These are phyloP conservation scores for Ochropleura plecta DNA, from an alignment of 2,888 invertebrate species.

Conservation along the genomic window DNA sequence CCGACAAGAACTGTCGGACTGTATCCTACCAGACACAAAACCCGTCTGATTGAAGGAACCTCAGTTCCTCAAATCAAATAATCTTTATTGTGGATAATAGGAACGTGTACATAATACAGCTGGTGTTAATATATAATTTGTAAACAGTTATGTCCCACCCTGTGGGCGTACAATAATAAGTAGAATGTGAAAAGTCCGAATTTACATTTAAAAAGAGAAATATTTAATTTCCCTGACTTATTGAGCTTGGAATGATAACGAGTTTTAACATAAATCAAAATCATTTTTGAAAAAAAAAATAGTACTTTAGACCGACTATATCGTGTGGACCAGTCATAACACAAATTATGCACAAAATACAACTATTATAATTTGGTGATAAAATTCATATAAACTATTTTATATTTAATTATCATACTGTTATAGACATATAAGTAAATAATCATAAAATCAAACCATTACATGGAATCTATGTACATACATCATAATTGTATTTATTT, in stretches of 20 bases:
- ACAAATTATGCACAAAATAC: constrained; percentile 35
- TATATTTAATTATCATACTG: constrained; percentile 32
- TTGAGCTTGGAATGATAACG: neutral
- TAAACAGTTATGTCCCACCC: too few relatives aligned
- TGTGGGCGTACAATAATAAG: too few relatives aligned
- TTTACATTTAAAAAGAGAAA: neutral
- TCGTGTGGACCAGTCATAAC: constrained; percentile 25
- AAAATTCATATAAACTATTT: constrained; percentile 49
- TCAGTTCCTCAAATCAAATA: too few relatives aligned
- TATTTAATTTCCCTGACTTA: neutral
- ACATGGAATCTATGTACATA: constrained; percentile 65
- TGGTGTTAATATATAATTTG: too few relatives aligned
- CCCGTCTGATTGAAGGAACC: too few relatives aligned
- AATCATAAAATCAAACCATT: constrained; percentile 48
- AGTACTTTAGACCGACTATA: neutral
- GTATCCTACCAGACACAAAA: too few relatives aligned
- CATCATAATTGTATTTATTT: constrained; percentile 51
- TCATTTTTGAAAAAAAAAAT: neutral
- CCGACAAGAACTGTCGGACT: too few relatives aligned
- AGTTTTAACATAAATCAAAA: neutral
- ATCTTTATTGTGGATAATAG: too few relatives aligned
- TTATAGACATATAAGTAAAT: constrained; percentile 20
- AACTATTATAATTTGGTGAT: constrained; percentile 39
- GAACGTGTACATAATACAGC: too few relatives aligned
- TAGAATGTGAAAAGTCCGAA: too few relatives aligned